Evolutionary conservation across 1,140 invertebrate species (phyloP).

Genomic region (Adelges cooleyi): DNA sequence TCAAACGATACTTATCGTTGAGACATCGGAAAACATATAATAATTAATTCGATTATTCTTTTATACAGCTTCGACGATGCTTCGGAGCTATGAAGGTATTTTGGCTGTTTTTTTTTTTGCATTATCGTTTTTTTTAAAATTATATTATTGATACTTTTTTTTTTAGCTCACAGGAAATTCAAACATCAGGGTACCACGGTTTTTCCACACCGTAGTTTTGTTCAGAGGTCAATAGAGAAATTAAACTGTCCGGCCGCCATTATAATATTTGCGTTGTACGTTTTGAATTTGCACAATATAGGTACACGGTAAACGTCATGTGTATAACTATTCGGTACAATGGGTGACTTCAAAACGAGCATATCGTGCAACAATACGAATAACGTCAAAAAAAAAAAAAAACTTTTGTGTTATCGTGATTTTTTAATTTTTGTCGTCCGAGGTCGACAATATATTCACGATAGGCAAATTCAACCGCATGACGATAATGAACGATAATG

Average conservation of each 20-base stretch:
- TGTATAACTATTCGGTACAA: neutral
- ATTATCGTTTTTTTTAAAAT: no score
- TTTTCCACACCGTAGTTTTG: neutral
- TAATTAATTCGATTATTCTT: no score
- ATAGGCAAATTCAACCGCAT: no score
- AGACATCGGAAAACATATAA: no score
- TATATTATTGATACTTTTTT: no score
- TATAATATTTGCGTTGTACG: neutral
- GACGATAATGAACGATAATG: no score
- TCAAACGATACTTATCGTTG: no score
- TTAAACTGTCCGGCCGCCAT: slow-evolving; percentile 11
- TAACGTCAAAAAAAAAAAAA: neutral
- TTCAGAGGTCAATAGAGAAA: slow-evolving; percentile 17
- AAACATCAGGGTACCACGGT: neutral
- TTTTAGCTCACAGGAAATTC: neutral
- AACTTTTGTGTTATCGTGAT: slow-evolving; percentile 16
- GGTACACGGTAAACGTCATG: neutral
- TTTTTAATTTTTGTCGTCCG: neutral
- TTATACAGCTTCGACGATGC: no score
- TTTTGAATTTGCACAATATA: neutral
- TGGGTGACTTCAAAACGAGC: slow-evolving; percentile 8
- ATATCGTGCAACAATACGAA: neutral
- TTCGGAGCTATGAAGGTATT: no score
- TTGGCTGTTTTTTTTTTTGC: no score
- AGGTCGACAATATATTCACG: neutral